Evolutionary conservation across 2,888 invertebrate genomes (phyloP), one percentile per base, ranked within the genome.

Genomic region (Leucania comma): DNA sequence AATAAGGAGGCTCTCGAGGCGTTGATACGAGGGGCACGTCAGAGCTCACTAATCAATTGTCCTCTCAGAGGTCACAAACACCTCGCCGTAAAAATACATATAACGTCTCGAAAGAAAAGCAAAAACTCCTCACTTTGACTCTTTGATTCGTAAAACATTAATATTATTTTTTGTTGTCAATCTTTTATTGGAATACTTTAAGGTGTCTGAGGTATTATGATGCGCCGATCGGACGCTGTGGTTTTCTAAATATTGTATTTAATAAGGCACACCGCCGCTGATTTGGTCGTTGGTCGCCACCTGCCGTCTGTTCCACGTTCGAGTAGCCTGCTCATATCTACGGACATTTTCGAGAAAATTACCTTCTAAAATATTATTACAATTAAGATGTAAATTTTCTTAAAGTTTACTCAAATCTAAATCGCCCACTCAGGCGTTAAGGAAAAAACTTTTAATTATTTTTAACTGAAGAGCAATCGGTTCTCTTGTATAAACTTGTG

Each of bases 21-120:
- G 83, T 81, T 86, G 87, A 88, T 87, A 85, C 83, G 69, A 77
- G 85, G 80, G 83, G 69, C 61, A 67, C 72, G 76, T 79, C 79
- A 68, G 87, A 85, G 78, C 88, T 87, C 89, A 88, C 90, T 89
- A 90, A 90, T 91, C 90, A 90, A 91, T 90, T 90, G 92, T 91
- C 89, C 89, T 89, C 89, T 84, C 81, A 81, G 80, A 88, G 89
- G 87, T 88, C 91, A 79, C 63, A 75, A 74, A 76, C 66, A 61
- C 62, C 50, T 77, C 64, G 86, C 84, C 85, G 83, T 86, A 88
- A 83, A 84, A 86, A 83, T 78, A 42, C 42, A 42, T 20, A 83
- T 78, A 76, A 72, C 78, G 65, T 60, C 38, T 66, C 38, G 32
- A 75, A 79, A 84, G 78, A 85, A 83, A 85, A 88, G 81, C 82